phyloP scores from a whole-genome alignment of 2,797 vertebrate genomes.

The Pangasius krempfi region DNA sequence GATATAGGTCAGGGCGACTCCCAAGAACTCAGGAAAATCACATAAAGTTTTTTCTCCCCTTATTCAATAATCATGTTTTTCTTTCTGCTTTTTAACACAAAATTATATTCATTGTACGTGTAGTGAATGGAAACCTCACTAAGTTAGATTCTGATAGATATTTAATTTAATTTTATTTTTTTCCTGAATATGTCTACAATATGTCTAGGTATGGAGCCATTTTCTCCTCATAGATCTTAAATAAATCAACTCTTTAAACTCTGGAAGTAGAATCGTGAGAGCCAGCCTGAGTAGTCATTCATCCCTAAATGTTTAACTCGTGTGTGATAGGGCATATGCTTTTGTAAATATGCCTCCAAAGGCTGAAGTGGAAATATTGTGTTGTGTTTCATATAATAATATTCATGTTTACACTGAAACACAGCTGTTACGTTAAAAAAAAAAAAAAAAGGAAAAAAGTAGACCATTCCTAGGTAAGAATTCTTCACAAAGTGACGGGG shows the following conservation, averaged over 20 bases:
- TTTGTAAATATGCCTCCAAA: background rate
- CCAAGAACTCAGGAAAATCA: background rate
- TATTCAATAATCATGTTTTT: background rate
- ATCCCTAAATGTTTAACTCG: background rate
- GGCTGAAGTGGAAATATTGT: background rate
- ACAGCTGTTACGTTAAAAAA: background rate
- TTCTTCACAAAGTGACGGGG: slow-evolving; percentile 3
- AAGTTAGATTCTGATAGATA: background rate
- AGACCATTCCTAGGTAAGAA: slow-evolving; percentile 19
- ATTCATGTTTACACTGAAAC: background rate
- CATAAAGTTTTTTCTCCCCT: too few relatives aligned
- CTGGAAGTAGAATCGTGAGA: background rate
- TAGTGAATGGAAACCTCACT: background rate
- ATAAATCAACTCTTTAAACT: background rate
- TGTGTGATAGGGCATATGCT: too few relatives aligned
- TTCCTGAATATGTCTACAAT: background rate
- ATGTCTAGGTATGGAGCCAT: background rate
- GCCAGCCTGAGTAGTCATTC: background rate
- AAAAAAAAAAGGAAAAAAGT: background rate
- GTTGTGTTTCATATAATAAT: background rate
- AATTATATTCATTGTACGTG: background rate
- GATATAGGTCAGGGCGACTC: background rate
- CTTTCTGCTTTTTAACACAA: too few relatives aligned
- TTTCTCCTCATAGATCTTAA: background rate
- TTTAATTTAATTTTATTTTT: background rate